Percentiles rank a stretch among this genome's conserved stretches.
phyloP scores from a whole-genome alignment of 2,797 vertebrate species.

The Pangasius djambal region DNA sequence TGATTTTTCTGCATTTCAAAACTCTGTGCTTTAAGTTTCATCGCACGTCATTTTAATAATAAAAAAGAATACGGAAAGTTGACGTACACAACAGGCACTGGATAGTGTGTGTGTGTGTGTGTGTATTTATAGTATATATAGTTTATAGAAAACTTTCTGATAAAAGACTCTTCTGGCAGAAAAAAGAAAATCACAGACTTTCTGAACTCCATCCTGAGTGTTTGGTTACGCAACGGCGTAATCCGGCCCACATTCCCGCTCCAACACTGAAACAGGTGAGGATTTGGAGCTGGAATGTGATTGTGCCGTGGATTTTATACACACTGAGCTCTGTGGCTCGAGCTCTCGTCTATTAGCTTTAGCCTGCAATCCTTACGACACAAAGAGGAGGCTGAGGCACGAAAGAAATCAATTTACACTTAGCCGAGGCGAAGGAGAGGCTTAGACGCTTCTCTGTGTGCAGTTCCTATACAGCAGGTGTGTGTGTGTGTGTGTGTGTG shows the following conservation, averaged over 20 bases:
- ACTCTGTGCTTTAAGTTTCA: too few species aligned
- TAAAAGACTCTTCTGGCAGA: background rate
- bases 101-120: background rate
- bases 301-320: constrained; percentile 62
- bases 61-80: background rate
- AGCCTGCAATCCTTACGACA: constrained; percentile 59
- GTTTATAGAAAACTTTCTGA: background rate
- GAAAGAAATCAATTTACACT: constrained; percentile 70
- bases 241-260: constrained; percentile 58
- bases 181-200: background rate
- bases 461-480: background rate
- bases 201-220: background rate
- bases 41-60: too few species aligned
- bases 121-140: background rate
- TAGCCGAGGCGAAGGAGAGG: constrained; percentile 61
- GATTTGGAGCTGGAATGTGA: constrained; percentile 64
- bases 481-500: constrained; percentile 1
- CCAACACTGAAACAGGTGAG: constrained; percentile 59
- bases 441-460: constrained; percentile 51
- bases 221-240: constrained; percentile 30
- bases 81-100: background rate
- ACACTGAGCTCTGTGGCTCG: constrained; percentile 55
- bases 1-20: too few species aligned
- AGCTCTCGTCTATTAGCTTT: constrained; percentile 66
- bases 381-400: constrained; percentile 28